These are phyloP conservation scores for Pogonocherus hispidulus DNA, from an alignment of 2,888 invertebrate species.

Conservation along the genomic window DNA sequence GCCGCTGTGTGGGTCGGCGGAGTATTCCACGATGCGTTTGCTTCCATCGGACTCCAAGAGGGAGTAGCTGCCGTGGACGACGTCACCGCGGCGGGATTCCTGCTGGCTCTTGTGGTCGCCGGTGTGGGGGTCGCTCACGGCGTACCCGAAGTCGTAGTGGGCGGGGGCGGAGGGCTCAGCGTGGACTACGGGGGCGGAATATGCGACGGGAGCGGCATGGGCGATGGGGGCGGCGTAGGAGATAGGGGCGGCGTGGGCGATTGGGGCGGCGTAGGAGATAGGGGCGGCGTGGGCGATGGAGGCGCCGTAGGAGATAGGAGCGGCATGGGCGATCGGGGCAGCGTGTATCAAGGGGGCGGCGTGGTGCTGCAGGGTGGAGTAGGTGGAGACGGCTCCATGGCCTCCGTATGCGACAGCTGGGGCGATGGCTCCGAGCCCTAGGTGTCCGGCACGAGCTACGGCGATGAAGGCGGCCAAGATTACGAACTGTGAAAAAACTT, in stretches of 20 bases:
- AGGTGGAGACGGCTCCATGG: constrained; percentile 13
- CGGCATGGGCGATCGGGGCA: constrained; percentile 12
- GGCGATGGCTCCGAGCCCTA: constrained; percentile 35
- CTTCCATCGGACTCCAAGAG: constrained; percentile 71
- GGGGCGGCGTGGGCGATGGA: constrained; percentile 20
- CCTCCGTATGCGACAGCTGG: constrained; percentile 16
- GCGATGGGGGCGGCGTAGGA: constrained; percentile 31
- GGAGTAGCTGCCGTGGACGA: constrained; percentile 70
- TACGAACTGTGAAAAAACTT: constrained; percentile 39
- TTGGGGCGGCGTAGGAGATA: constrained; percentile 29
- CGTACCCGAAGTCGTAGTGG: constrained; percentile 42
- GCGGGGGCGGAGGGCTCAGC: constrained; percentile 49
- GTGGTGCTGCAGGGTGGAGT: constrained; percentile 25
- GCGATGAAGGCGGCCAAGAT: constrained; percentile 45
- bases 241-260: constrained; percentile 41
- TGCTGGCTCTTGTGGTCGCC: constrained; percentile 71
- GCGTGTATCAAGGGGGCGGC: constrained; percentile 20
- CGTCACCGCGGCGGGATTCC: constrained; percentile 70
- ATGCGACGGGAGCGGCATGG: constrained; percentile 52
- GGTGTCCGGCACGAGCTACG: constrained; percentile 42
- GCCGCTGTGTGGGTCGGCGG: constrained; percentile 69
- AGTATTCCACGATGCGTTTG: constrained; percentile 70
- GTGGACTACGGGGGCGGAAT: constrained; percentile 37
- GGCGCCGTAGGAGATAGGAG: constrained; percentile 41
- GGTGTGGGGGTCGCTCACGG: constrained; percentile 58